Base-by-base conservation (phyloP, 2,797 vertebrate genomes). In the Enteromius anoplus region DNA sequence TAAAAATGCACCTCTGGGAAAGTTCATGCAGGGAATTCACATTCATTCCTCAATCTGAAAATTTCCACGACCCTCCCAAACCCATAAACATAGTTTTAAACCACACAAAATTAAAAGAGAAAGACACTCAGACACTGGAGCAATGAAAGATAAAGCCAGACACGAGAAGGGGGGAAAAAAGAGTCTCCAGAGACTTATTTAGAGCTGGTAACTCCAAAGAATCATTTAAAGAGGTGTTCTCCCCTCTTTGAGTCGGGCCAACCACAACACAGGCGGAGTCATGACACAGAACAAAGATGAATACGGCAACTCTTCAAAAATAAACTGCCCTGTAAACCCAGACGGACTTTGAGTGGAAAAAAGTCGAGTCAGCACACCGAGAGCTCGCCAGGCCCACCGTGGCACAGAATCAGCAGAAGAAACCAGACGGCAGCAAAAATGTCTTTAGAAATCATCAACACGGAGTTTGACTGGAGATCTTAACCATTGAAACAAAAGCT, bases 31-130 rank as follows among this genome's bases (percentile, higher is more conserved):
- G 90, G 92, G 32, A 66, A 82, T 75, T 75, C 10, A 94, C 93
- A 92, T 90, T 91, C 89, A 91, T 89, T 90, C 93, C 86, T 88
- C 80, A 53, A 65, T 89, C 88, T 93, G 89, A 93, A 92, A 85
- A 89, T 93, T 88, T 93, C 83, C 87, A 88, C 89, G 88, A 91
- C 93, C 93, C 93, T 89, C 87, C 93, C 93, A 90, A 92, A 92
- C 91, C 91, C 92, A 90, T 93, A 93, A 93, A 93, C 84, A 87
- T 89, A 77, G 88, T 91, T 93, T 90, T 89, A 90, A 73, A 80
- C 42, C 88, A 85, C 86, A 88, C 86, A 84, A 85, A 40, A 80
- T 23, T 76, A 37, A 70, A 80, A 69, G 70, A 84, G 55, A 80
- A 79, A 42, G 87, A 85, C 77, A 86, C 85, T 26, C 87, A 83